These are phyloP conservation scores for Drosophila nigricruria DNA, from an alignment of 2,888 invertebrate species.

Conservation along the genomic window DNA sequence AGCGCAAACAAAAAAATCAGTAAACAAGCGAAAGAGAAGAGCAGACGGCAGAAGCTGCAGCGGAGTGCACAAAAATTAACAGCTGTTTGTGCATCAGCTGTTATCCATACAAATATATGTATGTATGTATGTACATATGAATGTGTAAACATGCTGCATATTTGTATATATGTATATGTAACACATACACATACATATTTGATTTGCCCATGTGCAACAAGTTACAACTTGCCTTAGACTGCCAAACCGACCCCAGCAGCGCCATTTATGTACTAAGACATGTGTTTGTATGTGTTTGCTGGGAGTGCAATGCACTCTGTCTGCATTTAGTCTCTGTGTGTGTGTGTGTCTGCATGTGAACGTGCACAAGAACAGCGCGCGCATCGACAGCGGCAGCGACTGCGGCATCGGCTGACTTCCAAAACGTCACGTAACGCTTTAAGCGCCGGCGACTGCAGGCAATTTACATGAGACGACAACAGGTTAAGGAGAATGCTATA, in stretches of 20 bases:
- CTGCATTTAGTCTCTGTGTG: slow-evolving; percentile 27
- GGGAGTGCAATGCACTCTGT: slow-evolving; percentile 52
- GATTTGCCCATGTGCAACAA: no score
- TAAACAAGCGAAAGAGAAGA: background rate
- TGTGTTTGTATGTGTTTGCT: slow-evolving; percentile 11
- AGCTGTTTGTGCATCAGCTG: slow-evolving; percentile 42
- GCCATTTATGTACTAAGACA: no score
- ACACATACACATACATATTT: no score
- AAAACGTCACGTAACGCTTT: slow-evolving; percentile 63
- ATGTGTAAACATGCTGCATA: no score
- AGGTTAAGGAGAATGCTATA: slow-evolving; percentile 43
- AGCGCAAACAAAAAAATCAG: background rate
- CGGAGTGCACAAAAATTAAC: slow-evolving; percentile 15
- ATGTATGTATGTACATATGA: no score
- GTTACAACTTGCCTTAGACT: no score
- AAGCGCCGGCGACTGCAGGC: slow-evolving; percentile 42
- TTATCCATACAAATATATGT: background rate
- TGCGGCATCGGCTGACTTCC: slow-evolving; percentile 54
- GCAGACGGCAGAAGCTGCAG: background rate
- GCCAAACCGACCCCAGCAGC: no score
- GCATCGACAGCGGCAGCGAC: slow-evolving; percentile 23
- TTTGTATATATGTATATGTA: no score
- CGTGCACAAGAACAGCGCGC: slow-evolving; percentile 62
- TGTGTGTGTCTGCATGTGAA: slow-evolving; percentile 30
- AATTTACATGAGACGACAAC: slow-evolving; percentile 37